These are phyloP conservation scores for Gila robusta DNA, from an alignment of 2,797 vertebrate genomes.

Conservation along the genomic window DNA sequence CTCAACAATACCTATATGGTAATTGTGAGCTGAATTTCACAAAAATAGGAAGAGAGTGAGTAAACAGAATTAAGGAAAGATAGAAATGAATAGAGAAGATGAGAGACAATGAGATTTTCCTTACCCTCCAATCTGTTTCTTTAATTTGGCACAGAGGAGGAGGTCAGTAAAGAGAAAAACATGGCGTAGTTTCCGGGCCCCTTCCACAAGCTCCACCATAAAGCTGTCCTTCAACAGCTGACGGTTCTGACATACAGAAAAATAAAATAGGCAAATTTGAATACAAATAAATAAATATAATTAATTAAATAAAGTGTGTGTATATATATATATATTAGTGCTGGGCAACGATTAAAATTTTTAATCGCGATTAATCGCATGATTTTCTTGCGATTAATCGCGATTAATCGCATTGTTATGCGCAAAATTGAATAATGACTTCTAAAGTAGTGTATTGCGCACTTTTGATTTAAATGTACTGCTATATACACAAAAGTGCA, in stretches of 20 bases:
- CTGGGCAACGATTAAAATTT: no score
- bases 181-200: constrained; percentile 94
- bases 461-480: no score
- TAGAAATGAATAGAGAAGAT: not conserved
- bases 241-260: constrained; percentile 81
- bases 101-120: constrained; percentile 45
- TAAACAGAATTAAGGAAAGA: not conserved
- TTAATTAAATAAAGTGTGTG: no score
- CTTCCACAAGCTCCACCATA: constrained; percentile 98
- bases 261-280: not conserved
- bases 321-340: no score
- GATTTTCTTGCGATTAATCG: no score
- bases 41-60: not conserved
- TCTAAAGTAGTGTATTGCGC: no score
- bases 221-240: constrained; percentile 98
- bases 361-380: no score
- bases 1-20: not conserved
- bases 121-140: constrained; percentile 97
- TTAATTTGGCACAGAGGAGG: constrained; percentile 96
- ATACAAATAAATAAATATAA: not conserved
- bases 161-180: constrained; percentile 97
- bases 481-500: no score
- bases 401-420: no score
- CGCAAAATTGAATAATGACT: no score
- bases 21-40: not conserved